These are phyloP conservation scores for Clostera curtula DNA, from an alignment of 2,888 invertebrate species.

Conservation along the genomic window DNA sequence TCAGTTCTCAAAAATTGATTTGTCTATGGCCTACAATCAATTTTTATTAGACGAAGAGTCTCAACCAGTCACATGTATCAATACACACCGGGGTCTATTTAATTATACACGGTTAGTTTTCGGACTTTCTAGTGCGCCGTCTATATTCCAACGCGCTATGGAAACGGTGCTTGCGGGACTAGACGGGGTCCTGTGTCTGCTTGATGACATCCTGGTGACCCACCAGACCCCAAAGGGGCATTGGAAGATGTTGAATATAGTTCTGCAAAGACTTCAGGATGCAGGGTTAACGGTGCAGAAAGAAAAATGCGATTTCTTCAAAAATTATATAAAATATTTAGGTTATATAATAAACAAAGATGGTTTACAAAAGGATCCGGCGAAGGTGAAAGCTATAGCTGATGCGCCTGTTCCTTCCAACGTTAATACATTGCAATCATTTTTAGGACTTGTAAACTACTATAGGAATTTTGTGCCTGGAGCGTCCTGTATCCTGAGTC, in stretches of 20 bases:
- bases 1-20: slow-evolving; percentile 7
- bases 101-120: slow-evolving; percentile 11
- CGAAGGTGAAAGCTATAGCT: slow-evolving; percentile 12
- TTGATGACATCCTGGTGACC: slow-evolving; percentile 7
- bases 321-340: slow-evolving; percentile 10
- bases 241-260: slow-evolving; percentile 1
- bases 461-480: slow-evolving; percentile 11
- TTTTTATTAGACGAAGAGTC: slow-evolving; percentile 2
- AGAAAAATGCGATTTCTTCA: slow-evolving; percentile 13
- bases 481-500: slow-evolving; percentile 9
- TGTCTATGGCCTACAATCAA: slow-evolving; percentile 3
- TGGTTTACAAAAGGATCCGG: slow-evolving; percentile 5
- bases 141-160: slow-evolving; percentile 9
- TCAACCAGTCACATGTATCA: slow-evolving; percentile 12
- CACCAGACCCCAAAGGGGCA: neutral
- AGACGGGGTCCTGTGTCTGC: slow-evolving; percentile 7
- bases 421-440: slow-evolving; percentile 16
- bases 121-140: slow-evolving; percentile 7
- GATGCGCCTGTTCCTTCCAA: slow-evolving; percentile 11
- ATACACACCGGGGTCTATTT: slow-evolving; percentile 12
- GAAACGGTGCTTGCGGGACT: slow-evolving; percentile 5
- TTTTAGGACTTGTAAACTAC: slow-evolving; percentile 19
- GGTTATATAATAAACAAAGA: slow-evolving; percentile 8
- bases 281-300: slow-evolving; percentile 6
- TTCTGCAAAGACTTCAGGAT: slow-evolving; percentile 2